Percentiles rank a stretch among this genome's conserved stretches.
These are phyloP conservation scores for Myrmecobius fasciatus DNA, from an alignment of 2,113 vertebrate species.

Conservation along the genomic window DNA sequence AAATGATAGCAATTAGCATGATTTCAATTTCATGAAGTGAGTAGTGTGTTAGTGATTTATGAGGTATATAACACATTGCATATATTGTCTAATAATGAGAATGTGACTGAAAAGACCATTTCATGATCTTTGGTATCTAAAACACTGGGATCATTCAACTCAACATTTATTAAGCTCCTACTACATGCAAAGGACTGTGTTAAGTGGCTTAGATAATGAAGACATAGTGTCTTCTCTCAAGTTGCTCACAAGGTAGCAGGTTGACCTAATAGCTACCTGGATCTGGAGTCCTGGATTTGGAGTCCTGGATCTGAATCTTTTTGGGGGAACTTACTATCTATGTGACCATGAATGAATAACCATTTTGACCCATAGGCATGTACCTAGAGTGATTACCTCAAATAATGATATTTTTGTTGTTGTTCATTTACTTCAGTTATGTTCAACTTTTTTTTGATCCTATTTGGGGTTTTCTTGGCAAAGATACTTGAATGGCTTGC, in stretches of 20 bases:
- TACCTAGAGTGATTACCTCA: background rate
- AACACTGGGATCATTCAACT: background rate
- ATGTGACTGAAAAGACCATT: background rate
- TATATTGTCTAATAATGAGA: background rate
- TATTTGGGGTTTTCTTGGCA: background rate
- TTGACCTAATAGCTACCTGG: background rate
- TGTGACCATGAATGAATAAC: background rate
- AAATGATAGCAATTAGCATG: conserved; percentile 43
- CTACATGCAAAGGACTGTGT: background rate
- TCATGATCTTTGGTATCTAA: background rate
- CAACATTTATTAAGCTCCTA: background rate
- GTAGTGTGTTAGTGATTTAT: background rate
- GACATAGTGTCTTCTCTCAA: background rate
- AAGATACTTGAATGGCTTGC: background rate
- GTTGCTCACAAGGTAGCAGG: background rate
- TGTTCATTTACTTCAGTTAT: background rate
- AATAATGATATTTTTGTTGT: background rate
- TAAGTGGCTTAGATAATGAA: background rate
- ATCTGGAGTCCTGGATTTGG: background rate
- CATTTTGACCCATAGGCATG: background rate
- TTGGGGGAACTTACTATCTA: background rate
- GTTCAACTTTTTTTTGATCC: background rate
- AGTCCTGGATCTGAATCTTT: background rate
- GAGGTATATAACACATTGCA: background rate
- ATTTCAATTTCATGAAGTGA: background rate